Percentiles rank a stretch among this genome's conserved stretches.
Conservation (phyloP, 2,888 invertebrate genomes). For the Dione vanillae region DNA sequence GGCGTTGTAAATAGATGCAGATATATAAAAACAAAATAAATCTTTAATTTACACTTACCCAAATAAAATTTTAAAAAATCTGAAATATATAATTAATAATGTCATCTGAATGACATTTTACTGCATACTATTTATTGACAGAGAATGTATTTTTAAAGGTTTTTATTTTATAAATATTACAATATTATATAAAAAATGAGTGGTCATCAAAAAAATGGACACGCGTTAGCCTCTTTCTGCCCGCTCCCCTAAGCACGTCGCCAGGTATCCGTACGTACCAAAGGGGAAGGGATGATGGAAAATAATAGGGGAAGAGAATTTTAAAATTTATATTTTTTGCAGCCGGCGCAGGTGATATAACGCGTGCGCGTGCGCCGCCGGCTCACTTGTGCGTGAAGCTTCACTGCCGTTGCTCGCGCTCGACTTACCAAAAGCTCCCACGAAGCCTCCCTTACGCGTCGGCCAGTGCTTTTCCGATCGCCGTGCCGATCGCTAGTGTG, state of each 20-base stretch:
- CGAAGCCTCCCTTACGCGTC: conserved; percentile 54
- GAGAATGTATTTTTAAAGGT: conserved; percentile 63
- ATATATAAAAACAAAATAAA: conserved; percentile 37
- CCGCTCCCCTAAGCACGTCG: conserved; percentile 64
- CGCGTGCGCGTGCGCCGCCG: conserved; percentile 80
- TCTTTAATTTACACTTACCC: conserved; percentile 27
- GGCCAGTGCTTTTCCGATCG: conserved; percentile 68
- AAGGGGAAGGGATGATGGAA: conserved; percentile 83
- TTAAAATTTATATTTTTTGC: conserved; percentile 84
- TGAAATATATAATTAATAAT: not conserved
- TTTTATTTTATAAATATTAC: conserved; percentile 53
- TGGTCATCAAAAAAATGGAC: conserved; percentile 78
- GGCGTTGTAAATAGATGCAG: conserved; percentile 37
- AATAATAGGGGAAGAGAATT: conserved; percentile 85
- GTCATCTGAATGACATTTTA: conserved; percentile 53
- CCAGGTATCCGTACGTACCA: conserved; percentile 81
- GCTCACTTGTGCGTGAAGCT: conserved; percentile 80
- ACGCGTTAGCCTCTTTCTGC: conserved; percentile 71
- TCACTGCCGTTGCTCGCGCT: conserved; percentile 70
- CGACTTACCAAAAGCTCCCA: conserved; percentile 58
- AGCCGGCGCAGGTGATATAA: conserved; percentile 85
- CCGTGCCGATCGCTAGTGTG: conserved; percentile 70
- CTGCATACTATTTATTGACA: conserved; percentile 57
- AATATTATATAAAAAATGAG: conserved; percentile 53
- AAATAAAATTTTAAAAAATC: conserved; percentile 43